Evolutionary conservation across 2,888 invertebrate species (phyloP).

Genomic region (Dicranocentrus wangi): DNA sequence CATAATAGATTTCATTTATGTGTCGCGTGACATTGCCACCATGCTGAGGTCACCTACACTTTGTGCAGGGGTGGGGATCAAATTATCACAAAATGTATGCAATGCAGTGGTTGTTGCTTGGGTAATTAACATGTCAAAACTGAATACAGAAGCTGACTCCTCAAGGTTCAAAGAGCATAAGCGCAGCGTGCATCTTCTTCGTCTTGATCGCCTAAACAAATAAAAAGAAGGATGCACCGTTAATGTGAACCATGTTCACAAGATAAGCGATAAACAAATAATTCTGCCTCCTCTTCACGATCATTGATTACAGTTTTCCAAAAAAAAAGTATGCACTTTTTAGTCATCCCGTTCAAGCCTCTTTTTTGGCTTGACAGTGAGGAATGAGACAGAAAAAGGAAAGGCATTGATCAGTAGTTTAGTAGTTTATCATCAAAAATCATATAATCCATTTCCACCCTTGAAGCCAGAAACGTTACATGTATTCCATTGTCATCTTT

Average conservation of each 20-base stretch:
- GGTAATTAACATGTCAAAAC: conserved; percentile 52
- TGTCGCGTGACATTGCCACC: conserved; percentile 54
- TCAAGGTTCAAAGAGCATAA: conserved; percentile 17
- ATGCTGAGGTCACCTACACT: conserved; percentile 20
- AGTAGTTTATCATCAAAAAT: conserved; percentile 21
- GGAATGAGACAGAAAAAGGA: conserved; percentile 27
- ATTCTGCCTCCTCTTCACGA: conserved; percentile 30
- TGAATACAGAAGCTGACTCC: conserved; percentile 17
- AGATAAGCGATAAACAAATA: conserved; percentile 30
- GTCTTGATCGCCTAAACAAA: not conserved
- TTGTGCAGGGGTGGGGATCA: not conserved
- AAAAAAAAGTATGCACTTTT: conserved; percentile 13
- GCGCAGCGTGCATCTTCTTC: not conserved
- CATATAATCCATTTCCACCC: conserved; percentile 35
- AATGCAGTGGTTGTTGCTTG: not conserved
- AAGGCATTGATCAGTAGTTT: conserved; percentile 32
- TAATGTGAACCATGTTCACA: conserved; percentile 29
- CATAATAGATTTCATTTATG: not conserved
- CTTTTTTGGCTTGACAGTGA: conserved; percentile 38
- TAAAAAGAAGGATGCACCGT: not conserved
- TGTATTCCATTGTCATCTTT: not conserved
- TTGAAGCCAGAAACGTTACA: conserved; percentile 30
- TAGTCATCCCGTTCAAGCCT: not conserved
- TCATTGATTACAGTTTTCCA: conserved; percentile 12
- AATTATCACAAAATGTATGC: not conserved